These are phyloP conservation scores for Planococcus citri DNA, from an alignment of 1,140 invertebrate genomes.

Conservation along the genomic window DNA sequence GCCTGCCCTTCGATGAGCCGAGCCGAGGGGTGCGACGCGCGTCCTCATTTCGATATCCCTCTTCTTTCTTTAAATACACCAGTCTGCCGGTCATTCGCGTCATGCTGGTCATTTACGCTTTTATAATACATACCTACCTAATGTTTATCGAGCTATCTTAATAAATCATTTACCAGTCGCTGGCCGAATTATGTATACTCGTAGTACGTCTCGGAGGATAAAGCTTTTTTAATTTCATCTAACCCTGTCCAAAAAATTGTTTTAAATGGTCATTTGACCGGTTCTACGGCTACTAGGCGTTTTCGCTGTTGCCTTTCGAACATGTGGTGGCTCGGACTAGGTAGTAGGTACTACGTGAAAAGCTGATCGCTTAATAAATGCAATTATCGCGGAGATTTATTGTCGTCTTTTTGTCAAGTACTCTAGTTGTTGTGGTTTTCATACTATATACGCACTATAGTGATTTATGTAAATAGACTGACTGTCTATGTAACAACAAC, in stretches of 20 bases:
- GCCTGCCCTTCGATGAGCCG: too few species aligned
- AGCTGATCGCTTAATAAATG: background rate
- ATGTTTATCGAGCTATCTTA: background rate
- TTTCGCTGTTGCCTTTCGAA: too few species aligned
- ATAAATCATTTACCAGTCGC: background rate
- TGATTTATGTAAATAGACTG: background rate
- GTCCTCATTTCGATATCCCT: background rate
- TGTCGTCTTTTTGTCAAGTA: background rate
- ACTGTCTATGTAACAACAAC: too few species aligned
- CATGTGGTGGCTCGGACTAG: background rate
- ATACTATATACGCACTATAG: too few species aligned
- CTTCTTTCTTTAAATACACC: background rate
- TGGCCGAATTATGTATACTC: background rate
- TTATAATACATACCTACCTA: too few species aligned
- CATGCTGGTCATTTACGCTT: slow-evolving; percentile 1
- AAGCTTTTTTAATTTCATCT: background rate
- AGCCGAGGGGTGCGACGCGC: too few species aligned
- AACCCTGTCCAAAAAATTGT: background rate
- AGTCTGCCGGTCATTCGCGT: background rate
- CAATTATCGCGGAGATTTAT: background rate
- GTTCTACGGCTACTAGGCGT: background rate
- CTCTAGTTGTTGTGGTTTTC: background rate
- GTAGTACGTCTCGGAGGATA: too few species aligned
- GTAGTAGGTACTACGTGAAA: background rate
- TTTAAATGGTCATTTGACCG: background rate